Percentiles rank a stretch among this genome's conserved stretches.
These are phyloP conservation scores for Argya squamiceps DNA, from an alignment of 2,797 vertebrate genomes.

Conservation along the genomic window DNA sequence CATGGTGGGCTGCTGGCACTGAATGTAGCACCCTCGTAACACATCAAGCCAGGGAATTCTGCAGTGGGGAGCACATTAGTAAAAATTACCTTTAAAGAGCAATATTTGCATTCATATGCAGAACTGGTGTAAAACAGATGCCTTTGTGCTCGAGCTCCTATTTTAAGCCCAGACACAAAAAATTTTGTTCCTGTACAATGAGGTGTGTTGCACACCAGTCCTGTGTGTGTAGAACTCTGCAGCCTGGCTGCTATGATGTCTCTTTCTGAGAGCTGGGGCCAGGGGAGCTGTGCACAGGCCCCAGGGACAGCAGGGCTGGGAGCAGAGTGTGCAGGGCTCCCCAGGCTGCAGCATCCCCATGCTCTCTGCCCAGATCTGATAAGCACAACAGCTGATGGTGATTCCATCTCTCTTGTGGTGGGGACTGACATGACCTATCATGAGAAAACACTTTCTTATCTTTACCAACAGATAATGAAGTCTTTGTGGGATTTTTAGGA, in stretches of 20 bases:
- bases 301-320: neutral
- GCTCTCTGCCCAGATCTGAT: accelerated
- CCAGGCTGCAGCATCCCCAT: accelerated
- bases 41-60: conserved; percentile 2
- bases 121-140: neutral
- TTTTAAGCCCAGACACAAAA: neutral
- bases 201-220: neutral
- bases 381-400: neutral
- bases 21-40: neutral
- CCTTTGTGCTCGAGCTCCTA: neutral
- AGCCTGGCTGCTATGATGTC: neutral
- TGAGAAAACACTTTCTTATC: neutral
- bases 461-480: neutral
- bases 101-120: neutral
- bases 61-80: neutral
- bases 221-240: neutral
- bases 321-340: accelerated
- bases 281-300: neutral
- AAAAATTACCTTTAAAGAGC: neutral
- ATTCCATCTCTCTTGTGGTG: neutral
- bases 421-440: neutral
- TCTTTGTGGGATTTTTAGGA: neutral
- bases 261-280: neutral
- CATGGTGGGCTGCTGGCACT: neutral
- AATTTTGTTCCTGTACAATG: neutral